A percentile compares a stretch with the other conserved stretches of the same genome.
Evolutionary conservation across 2,113 vertebrate genomes (phyloP).

Genomic region (Synodontis membranacea): DNA sequence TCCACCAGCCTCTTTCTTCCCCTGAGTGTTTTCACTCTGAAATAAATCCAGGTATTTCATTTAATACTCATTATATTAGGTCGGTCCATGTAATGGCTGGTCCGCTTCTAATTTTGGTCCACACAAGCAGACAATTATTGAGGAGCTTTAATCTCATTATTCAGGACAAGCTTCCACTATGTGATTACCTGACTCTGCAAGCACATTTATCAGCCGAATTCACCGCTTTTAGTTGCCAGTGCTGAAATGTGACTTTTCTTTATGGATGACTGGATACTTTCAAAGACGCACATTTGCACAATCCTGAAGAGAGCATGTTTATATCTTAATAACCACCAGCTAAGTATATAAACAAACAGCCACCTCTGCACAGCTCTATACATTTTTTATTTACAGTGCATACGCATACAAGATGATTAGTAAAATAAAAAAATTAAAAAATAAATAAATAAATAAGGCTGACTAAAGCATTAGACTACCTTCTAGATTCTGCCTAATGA

Average conservation of each 20-base stretch:
- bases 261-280: not conserved
- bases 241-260: slow-evolving; percentile 15
- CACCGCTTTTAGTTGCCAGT: slow-evolving; percentile 10
- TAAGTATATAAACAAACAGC: slow-evolving; percentile 32
- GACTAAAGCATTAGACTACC: slow-evolving; percentile 1
- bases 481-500: not conserved
- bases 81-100: slow-evolving; percentile 1
- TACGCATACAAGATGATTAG: slow-evolving; percentile 24
- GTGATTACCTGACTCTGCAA: not conserved
- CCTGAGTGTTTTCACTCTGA: not conserved
- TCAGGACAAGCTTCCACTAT: slow-evolving; percentile 32
- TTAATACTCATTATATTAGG: not conserved
- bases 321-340: slow-evolving; percentile 21
- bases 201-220: slow-evolving; percentile 15
- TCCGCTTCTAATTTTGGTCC: slow-evolving; percentile 33
- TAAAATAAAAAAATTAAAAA: slow-evolving; percentile 34
- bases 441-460: no score
- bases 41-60: slow-evolving; percentile 1
- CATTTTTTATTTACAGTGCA: slow-evolving; percentile 23
- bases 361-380: slow-evolving; percentile 8
- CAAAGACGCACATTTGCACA: not conserved
- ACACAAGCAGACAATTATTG: slow-evolving; percentile 38
- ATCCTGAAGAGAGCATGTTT: not conserved
- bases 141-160: slow-evolving; percentile 41
- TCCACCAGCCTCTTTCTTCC: not conserved